phyloP scores from a whole-genome alignment of 2,113 vertebrate species.

The Plecturocebus donacophilus region DNA sequence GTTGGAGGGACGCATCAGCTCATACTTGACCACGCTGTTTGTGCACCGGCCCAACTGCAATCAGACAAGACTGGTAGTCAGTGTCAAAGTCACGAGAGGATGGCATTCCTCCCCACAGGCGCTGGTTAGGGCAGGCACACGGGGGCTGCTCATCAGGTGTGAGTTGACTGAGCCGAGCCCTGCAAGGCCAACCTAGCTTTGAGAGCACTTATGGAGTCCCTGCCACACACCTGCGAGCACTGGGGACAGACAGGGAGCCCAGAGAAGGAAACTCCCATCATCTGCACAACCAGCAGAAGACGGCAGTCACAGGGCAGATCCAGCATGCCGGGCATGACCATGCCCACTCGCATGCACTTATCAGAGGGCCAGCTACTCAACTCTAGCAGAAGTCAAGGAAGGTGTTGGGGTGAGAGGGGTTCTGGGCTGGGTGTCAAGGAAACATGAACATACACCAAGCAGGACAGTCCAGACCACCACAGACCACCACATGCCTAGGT shows the following conservation, averaged over 20 bases:
- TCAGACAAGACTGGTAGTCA: slow-evolving; percentile 42
- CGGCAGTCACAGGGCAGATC: not conserved
- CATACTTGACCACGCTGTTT: slow-evolving; percentile 93
- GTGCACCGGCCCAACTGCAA: slow-evolving; percentile 93
- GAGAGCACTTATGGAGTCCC: not conserved
- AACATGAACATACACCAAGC: accelerated
- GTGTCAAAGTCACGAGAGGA: not conserved
- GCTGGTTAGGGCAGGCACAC: too few species aligned
- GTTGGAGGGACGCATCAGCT: slow-evolving; percentile 98
- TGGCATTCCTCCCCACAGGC: not conserved
- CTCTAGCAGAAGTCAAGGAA: not conserved
- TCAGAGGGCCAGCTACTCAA: not conserved
- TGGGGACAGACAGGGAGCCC: not conserved
- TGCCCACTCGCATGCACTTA: not conserved
- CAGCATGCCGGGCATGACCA: not conserved
- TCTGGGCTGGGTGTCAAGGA: not conserved
- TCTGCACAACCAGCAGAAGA: not conserved
- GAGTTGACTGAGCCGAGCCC: not conserved
- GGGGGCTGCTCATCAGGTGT: not conserved
- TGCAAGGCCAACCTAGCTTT: not conserved
- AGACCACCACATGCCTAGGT: too few species aligned
- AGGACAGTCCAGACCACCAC: not conserved
- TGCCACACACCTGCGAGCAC: not conserved
- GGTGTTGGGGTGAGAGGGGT: not conserved
- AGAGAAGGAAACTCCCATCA: not conserved